phyloP scores from a whole-genome alignment of 2,797 vertebrate species.

The Morelia viridis region DNA sequence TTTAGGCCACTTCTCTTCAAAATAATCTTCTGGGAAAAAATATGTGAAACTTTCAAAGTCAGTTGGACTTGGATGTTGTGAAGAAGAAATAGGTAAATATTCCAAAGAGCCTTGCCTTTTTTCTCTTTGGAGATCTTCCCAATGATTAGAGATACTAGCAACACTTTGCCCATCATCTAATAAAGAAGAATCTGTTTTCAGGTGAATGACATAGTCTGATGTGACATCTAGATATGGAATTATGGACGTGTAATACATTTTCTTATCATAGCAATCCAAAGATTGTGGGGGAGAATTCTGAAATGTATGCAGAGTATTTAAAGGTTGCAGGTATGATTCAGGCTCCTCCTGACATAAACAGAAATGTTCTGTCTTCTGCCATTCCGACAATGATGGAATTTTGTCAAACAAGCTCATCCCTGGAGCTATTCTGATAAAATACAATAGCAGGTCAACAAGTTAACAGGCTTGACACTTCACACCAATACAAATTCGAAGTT shows the following conservation, averaged over 20 bases:
- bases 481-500: constrained; percentile 24
- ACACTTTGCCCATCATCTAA: constrained; percentile 41
- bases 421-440: constrained; percentile 76
- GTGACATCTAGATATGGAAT: constrained; percentile 79
- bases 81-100: constrained; percentile 61
- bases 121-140: constrained; percentile 6
- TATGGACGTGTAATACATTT: constrained; percentile 76
- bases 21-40: constrained; percentile 82
- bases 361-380: constrained; percentile 66
- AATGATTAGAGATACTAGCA: constrained; percentile 7
- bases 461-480: background rate
- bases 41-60: constrained; percentile 75
- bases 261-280: constrained; percentile 67
- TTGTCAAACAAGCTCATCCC: constrained; percentile 82
- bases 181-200: constrained; percentile 57
- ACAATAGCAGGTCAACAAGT: constrained; percentile 33
- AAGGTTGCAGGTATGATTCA: constrained; percentile 29
- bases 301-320: constrained; percentile 42
- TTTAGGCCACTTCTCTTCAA: constrained; percentile 64
- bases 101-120: constrained; percentile 64
- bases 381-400: constrained; percentile 51
- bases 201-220: constrained; percentile 71
- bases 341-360: constrained; percentile 72
- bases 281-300: constrained; percentile 47
- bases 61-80: constrained; percentile 64